Percentiles rank a stretch among this genome's conserved stretches.
phyloP scores from a whole-genome alignment of 1,140 invertebrate species.

The Riptortus pedestris region DNA sequence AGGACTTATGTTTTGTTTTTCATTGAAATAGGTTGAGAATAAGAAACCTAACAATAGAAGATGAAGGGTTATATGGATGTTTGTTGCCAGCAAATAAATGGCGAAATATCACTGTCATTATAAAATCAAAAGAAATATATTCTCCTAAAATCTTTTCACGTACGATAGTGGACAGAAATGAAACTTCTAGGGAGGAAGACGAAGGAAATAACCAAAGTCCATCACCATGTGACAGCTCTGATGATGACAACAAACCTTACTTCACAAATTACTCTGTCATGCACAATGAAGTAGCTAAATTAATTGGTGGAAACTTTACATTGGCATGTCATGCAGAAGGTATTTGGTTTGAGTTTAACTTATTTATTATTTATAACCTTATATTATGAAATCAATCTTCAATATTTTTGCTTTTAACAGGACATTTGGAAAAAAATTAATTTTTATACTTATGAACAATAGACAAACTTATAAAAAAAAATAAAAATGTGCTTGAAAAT shows the following conservation, averaged over 20 bases:
- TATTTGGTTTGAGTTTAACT: too few species aligned
- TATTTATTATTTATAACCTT: too few species aligned
- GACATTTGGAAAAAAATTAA: too few species aligned
- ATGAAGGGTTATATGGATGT: slow-evolving; percentile 14
- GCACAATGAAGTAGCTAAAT: slow-evolving; percentile 23
- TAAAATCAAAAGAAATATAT: neutral
- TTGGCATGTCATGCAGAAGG: slow-evolving; percentile 25
- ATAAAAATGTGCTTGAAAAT: too few species aligned
- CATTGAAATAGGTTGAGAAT: neutral
- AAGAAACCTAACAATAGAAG: neutral
- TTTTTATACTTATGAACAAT: too few species aligned
- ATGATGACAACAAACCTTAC: slow-evolving; percentile 20
- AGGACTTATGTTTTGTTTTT: too few species aligned
- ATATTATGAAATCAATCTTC: too few species aligned
- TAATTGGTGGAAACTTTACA: slow-evolving; percentile 20
- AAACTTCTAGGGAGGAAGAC: slow-evolving; percentile 15
- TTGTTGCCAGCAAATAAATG: slow-evolving; percentile 1
- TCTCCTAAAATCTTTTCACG: neutral
- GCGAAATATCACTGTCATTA: neutral
- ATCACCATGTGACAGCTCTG: too few species aligned
- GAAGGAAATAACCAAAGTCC: too few species aligned
- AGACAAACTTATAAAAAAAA: too few species aligned
- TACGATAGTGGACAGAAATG: neutral
- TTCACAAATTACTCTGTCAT: slow-evolving; percentile 24
- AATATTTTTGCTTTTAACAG: too few species aligned